Base-by-base conservation (phyloP, 2,797 vertebrate genomes). In the Lutra lutra region DNA sequence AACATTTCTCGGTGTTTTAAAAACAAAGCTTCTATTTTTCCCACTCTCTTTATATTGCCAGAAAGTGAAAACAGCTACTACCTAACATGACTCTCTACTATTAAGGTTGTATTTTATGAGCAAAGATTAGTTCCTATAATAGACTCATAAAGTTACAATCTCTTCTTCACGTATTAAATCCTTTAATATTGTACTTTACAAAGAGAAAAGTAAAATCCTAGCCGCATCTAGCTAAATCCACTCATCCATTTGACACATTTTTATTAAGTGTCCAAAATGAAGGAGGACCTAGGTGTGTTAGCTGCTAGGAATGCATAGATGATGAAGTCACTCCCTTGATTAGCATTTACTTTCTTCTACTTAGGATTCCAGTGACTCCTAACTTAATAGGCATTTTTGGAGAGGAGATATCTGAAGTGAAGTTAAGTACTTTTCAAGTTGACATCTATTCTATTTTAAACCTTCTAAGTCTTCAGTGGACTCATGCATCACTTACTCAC, bases 401-500 rank as follows among this genome's bases (percentile, higher is more conserved):
- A 96, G 7, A 91, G 46, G 92, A 95, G 25, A 77, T 90, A 92
- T 72, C 43, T 97, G 46, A 89, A 88, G 66, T 95, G 72, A 90
- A 79, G 97, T 96, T 87, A 97, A 98, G 29, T 94, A 90, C 27
- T 92, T 97, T 98, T 97, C 66, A 93, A 98, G 25, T 95, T 96
- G 92, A 97, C 95, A 89, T 64, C 68, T 88, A 96, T 98, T 98
- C 96, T 96, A 17, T 95, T 98, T 92, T 5, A 60, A 97, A 77
- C 43, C 86, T 96, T 93, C 35, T 93, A 96, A 97, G 92, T 98
- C 95, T 97, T 82, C 60, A 64, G 73, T 91, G 97, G 95, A 98
- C 73, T 96, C 93, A 96, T 90, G 75, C 86, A 98, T 98, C 94
- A 96, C 95, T 98, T 98, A 97, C 94, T 98, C 95, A 95, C 92